A percentile compares a stretch with the other conserved stretches of the same genome.
These are phyloP conservation scores for Steromphala cineraria DNA, from an alignment of 2,888 invertebrate genomes.

Conservation along the genomic window DNA sequence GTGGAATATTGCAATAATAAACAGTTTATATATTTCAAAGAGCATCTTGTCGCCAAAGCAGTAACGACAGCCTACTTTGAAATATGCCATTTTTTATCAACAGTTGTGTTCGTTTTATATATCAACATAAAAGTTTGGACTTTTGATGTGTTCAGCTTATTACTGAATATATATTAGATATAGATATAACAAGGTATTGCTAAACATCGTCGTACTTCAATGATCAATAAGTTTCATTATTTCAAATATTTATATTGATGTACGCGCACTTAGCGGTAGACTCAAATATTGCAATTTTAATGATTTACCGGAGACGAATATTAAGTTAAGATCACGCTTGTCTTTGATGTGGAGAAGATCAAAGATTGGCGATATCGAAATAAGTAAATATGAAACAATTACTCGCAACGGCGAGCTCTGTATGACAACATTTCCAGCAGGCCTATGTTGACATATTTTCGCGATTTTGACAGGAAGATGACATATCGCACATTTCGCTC, in stretches of 20 bases:
- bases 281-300: neutral
- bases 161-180: neutral
- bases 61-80: no score
- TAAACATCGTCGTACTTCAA: neutral
- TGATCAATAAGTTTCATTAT: neutral
- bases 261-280: neutral
- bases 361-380: neutral
- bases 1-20: no score
- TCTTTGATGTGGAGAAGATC: neutral
- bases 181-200: neutral
- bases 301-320: neutral
- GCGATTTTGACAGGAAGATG: neutral
- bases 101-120: neutral
- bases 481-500: neutral
- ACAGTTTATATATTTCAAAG: no score
- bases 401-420: neutral
- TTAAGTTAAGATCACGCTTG: neutral
- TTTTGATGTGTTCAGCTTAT: no score
- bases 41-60: no score
- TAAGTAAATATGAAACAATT: neutral
- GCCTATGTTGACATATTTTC: neutral
- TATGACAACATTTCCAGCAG: neutral
- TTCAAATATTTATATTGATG: no score
- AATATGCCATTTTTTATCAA: neutral
- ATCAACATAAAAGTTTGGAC: no score